These are phyloP conservation scores for Coleophora deauratella DNA, from an alignment of 2,888 invertebrate genomes.

Conservation along the genomic window DNA sequence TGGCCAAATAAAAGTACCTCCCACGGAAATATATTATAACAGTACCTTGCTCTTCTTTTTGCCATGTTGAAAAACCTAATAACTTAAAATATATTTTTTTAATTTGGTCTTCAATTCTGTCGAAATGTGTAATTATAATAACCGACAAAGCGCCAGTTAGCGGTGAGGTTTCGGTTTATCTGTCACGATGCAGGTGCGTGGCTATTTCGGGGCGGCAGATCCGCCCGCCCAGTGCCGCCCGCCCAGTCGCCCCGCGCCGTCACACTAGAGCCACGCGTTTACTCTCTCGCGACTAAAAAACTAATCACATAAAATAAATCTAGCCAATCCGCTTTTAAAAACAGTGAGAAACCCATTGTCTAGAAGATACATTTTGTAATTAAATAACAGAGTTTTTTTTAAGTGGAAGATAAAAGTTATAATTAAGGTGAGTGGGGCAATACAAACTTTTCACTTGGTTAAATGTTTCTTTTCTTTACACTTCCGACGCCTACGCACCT, in stretches of 20 bases:
- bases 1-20: too few species aligned
- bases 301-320: not conserved
- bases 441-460: slow-evolving; percentile 29
- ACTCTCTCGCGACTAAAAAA: not conserved
- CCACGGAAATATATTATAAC: too few species aligned
- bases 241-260: slow-evolving; percentile 34
- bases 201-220: slow-evolving; percentile 53
- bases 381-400: too few species aligned
- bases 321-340: too few species aligned
- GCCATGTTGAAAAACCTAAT: too few species aligned
- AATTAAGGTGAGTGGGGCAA: slow-evolving; percentile 41
- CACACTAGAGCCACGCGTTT: slow-evolving; percentile 27
- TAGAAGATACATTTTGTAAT: too few species aligned
- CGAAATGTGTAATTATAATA: slow-evolving; percentile 36
- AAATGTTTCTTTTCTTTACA: slow-evolving; percentile 17
- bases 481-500: slow-evolving; percentile 17
- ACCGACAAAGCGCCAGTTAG: slow-evolving; percentile 54
- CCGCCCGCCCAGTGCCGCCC: slow-evolving; percentile 44
- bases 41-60: too few species aligned
- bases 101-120: too few species aligned
- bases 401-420: too few species aligned
- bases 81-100: too few species aligned
- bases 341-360: too few species aligned
- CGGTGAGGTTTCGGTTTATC: slow-evolving; percentile 45
- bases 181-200: slow-evolving; percentile 60